Conservation (phyloP, 2,888 invertebrate genomes). For the Mimas tiliae region DNA sequence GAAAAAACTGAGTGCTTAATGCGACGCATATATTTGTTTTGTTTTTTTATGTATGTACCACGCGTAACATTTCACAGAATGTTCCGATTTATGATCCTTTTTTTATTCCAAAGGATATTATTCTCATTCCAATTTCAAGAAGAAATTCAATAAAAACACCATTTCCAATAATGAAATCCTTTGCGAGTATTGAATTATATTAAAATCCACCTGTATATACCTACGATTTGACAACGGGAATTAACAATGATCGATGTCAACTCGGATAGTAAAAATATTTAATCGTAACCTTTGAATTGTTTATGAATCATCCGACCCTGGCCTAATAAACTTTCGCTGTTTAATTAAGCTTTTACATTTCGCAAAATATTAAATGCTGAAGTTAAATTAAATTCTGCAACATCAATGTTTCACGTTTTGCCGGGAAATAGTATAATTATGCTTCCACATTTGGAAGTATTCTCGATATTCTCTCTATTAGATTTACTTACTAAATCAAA, state of each 20-base stretch:
- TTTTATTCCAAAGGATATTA: too few species aligned
- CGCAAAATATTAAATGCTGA: slow-evolving; percentile 49
- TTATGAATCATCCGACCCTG: slow-evolving; percentile 45
- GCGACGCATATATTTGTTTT: too few species aligned
- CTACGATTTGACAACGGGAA: too few species aligned
- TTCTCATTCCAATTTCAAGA: too few species aligned
- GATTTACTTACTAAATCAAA: neutral
- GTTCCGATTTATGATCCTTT: too few species aligned
- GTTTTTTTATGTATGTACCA: too few species aligned
- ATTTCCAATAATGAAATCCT: too few species aligned
- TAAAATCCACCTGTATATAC: too few species aligned
- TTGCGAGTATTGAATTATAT: too few species aligned
- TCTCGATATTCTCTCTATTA: neutral
- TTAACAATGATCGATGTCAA: slow-evolving; percentile 2
- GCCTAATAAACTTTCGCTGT: slow-evolving; percentile 55
- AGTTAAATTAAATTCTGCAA: slow-evolving; percentile 53
- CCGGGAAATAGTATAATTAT: slow-evolving; percentile 38
- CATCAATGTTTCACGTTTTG: slow-evolving; percentile 47
- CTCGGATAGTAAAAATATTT: slow-evolving; percentile 7
- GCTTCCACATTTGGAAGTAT: slow-evolving; percentile 17
- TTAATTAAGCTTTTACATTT: slow-evolving; percentile 61
- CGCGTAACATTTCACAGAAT: too few species aligned
- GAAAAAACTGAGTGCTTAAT: too few species aligned
- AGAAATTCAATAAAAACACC: too few species aligned
- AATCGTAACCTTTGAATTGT: slow-evolving; percentile 7